Percentiles rank a stretch among this genome's conserved stretches.
Conservation (phyloP, 2,113 vertebrate species). For the Saguinus midas region DNA sequence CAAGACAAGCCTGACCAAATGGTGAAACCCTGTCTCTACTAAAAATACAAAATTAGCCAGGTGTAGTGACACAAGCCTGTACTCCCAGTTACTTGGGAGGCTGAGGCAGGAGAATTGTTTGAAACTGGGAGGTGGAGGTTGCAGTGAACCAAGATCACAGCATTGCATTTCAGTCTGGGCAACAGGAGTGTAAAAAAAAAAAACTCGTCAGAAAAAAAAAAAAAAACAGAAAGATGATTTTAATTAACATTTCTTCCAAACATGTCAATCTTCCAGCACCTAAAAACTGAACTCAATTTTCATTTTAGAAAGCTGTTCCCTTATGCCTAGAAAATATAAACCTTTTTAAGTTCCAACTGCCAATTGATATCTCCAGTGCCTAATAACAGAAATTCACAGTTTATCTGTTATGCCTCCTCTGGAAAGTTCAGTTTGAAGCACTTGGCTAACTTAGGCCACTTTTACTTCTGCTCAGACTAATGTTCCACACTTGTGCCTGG, state of each 20-base stretch:
- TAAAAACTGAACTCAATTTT: constrained; percentile 57
- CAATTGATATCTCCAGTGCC: constrained; percentile 1
- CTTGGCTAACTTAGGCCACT: constrained; percentile 5
- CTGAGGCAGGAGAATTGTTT: too few species aligned
- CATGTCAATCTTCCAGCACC: not conserved
- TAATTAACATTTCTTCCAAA: constrained; percentile 60
- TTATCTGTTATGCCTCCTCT: not conserved
- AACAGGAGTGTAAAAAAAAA: too few species aligned
- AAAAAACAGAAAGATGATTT: constrained; percentile 30
- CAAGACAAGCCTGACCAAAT: too few species aligned
- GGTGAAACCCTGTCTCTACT: too few species aligned
- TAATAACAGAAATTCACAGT: not conserved
- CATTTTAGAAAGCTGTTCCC: constrained; percentile 12
- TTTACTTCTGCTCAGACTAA: constrained; percentile 39
- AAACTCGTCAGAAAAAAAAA: too few species aligned
- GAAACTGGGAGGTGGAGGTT: too few species aligned
- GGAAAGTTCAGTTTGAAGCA: constrained; percentile 25
- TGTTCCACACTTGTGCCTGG: not conserved
- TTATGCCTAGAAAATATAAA: constrained; percentile 25
- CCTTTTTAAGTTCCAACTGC: constrained; percentile 40
- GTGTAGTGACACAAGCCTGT: too few species aligned
- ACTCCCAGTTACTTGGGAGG: too few species aligned
- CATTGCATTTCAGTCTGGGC: too few species aligned
- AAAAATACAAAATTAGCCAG: too few species aligned
- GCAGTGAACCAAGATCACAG: too few species aligned